A percentile compares a stretch with the other conserved stretches of the same genome.
Evolutionary conservation across 1,140 invertebrate species (phyloP).

Genomic region (Steinernema khuongi): DNA sequence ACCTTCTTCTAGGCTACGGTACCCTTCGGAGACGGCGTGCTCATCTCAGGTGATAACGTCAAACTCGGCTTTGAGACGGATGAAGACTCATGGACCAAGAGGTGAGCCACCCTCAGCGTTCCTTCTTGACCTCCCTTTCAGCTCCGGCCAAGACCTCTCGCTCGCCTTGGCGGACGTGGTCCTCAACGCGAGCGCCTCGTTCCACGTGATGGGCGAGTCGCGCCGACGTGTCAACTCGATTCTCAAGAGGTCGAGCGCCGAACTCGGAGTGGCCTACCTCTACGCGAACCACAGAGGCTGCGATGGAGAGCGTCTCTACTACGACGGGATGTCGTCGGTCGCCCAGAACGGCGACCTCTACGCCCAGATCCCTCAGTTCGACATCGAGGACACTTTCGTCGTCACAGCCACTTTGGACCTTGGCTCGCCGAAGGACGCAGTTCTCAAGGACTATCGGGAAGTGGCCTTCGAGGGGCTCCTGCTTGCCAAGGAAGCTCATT

Average conservation of each 20-base stretch:
- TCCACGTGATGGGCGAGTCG: conserved; percentile 89
- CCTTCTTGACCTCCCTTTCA: neutral
- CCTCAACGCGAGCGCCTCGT: conserved; percentile 76
- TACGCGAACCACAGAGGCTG: conserved; percentile 92
- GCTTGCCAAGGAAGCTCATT: neutral
- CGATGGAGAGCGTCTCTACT: conserved; percentile 89
- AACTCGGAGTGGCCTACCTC: conserved; percentile 79
- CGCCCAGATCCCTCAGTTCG: conserved; percentile 76
- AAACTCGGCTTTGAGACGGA: conserved; percentile 95
- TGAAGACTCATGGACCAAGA: conserved; percentile 92
- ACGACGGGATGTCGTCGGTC: conserved; percentile 85
- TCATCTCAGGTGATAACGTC: conserved; percentile 77
- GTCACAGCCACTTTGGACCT: neutral
- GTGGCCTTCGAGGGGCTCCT: neutral
- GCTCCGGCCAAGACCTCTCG: neutral
- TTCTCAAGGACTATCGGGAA: neutral
- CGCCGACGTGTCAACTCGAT: conserved; percentile 45
- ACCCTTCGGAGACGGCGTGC: conserved; percentile 86
- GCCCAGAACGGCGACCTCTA: conserved; percentile 83
- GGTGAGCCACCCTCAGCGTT: no score
- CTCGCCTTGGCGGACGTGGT: conserved; percentile 92
- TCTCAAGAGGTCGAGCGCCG: neutral
- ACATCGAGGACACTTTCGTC: conserved; percentile 80
- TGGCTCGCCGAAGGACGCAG: neutral
- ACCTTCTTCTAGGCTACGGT: conserved; percentile 65